Evolutionary conservation across 2,113 vertebrate species (phyloP).

Genomic region (Casuarius casuarius): DNA sequence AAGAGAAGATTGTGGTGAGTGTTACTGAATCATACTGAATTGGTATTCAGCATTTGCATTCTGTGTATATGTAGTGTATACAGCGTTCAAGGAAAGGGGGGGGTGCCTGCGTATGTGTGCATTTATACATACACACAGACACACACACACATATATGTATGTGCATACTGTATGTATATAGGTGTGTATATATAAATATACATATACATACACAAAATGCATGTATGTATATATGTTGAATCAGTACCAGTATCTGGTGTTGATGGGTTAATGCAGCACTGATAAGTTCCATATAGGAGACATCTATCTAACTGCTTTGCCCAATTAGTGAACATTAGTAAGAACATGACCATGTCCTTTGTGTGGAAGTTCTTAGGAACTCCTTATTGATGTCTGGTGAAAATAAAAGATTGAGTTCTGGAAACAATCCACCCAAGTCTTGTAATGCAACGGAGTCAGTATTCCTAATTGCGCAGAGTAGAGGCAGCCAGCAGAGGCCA

Average conservation of each 20-base stretch:
- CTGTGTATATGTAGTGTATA: no score
- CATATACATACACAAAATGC: not conserved
- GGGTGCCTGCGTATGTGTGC: not conserved
- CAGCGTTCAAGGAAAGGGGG: not conserved
- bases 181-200: not conserved
- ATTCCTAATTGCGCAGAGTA: not conserved
- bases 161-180: not conserved
- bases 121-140: not conserved
- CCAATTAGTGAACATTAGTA: not conserved
- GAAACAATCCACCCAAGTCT: not conserved
- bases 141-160: not conserved
- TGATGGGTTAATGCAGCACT: not conserved
- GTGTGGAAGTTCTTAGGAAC: not conserved
- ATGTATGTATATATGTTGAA: not conserved
- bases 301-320: fast-evolving
- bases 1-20: not conserved
- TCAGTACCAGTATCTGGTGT: not conserved
- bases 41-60: not conserved
- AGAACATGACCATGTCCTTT: not conserved
- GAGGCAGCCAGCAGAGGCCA: not conserved
- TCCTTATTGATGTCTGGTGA: fast-evolving
- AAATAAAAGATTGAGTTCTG: not conserved
- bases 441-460: not conserved
- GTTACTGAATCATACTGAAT: not conserved
- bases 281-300: not conserved